phyloP scores from a whole-genome alignment of 2,888 invertebrate species.

The Cactoblastis cactorum region DNA sequence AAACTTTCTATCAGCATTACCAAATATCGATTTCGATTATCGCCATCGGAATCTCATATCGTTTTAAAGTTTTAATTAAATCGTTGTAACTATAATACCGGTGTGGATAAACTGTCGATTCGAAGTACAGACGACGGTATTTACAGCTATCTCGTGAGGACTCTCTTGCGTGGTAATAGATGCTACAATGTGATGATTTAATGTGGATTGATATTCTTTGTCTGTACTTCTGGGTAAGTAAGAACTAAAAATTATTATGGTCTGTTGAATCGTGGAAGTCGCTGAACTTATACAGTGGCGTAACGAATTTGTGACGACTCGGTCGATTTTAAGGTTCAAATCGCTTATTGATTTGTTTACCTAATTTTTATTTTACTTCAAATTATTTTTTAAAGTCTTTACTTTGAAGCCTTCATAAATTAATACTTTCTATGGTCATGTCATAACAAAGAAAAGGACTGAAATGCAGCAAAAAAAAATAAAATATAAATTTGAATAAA shows the following conservation, averaged over 20 bases:
- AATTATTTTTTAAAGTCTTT: too few species aligned
- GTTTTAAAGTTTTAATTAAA: slow-evolving; percentile 16
- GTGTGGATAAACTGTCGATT: slow-evolving; percentile 13
- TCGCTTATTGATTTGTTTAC: background rate
- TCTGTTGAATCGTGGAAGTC: slow-evolving; percentile 13
- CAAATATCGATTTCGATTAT: slow-evolving; percentile 5
- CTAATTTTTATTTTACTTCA: background rate
- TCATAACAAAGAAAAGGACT: too few species aligned
- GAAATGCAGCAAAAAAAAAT: too few species aligned
- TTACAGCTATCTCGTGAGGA: background rate
- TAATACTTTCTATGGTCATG: too few species aligned
- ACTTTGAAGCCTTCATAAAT: too few species aligned
- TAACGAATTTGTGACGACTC: slow-evolving; percentile 6
- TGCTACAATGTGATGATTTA: background rate
- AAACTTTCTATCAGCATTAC: background rate
- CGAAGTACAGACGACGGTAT: background rate
- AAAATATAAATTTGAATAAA: too few species aligned
- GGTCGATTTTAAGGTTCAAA: background rate
- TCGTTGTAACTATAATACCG: slow-evolving; percentile 11
- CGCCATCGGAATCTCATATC: slow-evolving; percentile 3
- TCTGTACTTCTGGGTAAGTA: background rate
- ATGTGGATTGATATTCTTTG: background rate
- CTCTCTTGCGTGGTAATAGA: background rate
- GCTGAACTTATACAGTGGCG: slow-evolving; percentile 1
- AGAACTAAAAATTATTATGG: slow-evolving; percentile 21